A percentile compares a stretch with the other conserved stretches of the same genome.
Evolutionary conservation across 1,140 invertebrate species (phyloP).

Genomic region (Teleopsis dalmanni): DNA sequence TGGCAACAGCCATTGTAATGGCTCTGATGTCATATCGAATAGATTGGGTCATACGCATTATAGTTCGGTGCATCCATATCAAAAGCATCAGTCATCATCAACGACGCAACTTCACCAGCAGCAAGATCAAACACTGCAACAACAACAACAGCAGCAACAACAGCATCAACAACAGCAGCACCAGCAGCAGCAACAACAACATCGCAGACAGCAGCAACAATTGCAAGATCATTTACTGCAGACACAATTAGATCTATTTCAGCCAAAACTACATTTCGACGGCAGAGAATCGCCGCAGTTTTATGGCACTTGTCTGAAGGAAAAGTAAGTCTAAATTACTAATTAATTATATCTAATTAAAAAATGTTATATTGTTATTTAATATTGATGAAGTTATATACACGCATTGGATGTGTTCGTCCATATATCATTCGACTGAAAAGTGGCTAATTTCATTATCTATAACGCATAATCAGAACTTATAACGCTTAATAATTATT

Average conservation of each 20-base stretch:
- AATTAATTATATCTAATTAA: background rate
- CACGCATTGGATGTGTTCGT: too few species aligned
- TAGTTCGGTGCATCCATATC: constrained; percentile 18
- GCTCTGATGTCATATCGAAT: constrained; percentile 14
- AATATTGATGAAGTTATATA: too few species aligned
- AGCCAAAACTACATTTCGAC: constrained; percentile 21
- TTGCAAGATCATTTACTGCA: constrained; percentile 28
- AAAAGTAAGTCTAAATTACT: constrained; percentile 33
- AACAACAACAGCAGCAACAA: constrained; percentile 15
- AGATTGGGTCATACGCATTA: constrained; percentile 17
- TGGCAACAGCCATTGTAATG: constrained; percentile 38
- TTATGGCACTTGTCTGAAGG: constrained; percentile 39
- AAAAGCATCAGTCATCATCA: constrained; percentile 19
- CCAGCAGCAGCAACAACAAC: constrained; percentile 20
- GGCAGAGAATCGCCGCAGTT: constrained; percentile 36
- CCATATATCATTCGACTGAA: too few species aligned
- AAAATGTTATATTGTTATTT: too few species aligned
- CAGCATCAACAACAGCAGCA: constrained; percentile 8
- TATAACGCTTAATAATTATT: too few species aligned
- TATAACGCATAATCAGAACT: too few species aligned
- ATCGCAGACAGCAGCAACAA: constrained; percentile 31
- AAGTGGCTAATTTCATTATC: too few species aligned
- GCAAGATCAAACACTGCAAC: constrained; percentile 10
- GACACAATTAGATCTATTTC: constrained; percentile 26
- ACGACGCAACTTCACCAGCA: constrained; percentile 15